Conservation (phyloP, 2,113 vertebrate genomes). For the Bubo scandiacus region DNA sequence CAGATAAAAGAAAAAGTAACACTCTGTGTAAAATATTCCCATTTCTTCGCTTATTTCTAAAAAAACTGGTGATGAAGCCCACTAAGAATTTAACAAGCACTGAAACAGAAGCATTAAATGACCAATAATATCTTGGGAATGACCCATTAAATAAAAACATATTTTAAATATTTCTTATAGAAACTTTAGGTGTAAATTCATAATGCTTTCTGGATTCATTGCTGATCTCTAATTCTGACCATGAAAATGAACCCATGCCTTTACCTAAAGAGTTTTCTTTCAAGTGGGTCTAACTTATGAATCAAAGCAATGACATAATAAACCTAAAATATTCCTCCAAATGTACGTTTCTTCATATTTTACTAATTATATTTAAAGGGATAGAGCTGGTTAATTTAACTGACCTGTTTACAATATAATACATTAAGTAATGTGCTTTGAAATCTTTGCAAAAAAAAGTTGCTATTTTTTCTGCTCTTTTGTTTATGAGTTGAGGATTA, state of each 20-base stretch:
- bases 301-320: neutral
- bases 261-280: neutral
- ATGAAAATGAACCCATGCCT: neutral
- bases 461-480: neutral
- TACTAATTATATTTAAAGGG: neutral
- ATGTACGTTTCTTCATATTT: neutral
- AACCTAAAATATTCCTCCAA: neutral
- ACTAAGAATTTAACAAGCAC: neutral
- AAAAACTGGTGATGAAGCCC: neutral
- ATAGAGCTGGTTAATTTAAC: neutral
- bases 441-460: neutral
- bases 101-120: neutral
- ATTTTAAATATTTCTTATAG: neutral
- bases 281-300: neutral
- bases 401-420: neutral
- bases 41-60: neutral
- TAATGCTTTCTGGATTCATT: neutral
- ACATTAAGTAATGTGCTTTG: neutral
- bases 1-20: neutral
- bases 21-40: neutral
- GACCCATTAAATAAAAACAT: neutral
- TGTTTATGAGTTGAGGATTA: neutral
- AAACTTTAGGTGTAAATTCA: neutral
- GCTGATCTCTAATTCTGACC: neutral
- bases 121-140: neutral